These are phyloP conservation scores for Barypeithes pellucidus DNA, from an alignment of 2,888 invertebrate species.

Conservation along the genomic window DNA sequence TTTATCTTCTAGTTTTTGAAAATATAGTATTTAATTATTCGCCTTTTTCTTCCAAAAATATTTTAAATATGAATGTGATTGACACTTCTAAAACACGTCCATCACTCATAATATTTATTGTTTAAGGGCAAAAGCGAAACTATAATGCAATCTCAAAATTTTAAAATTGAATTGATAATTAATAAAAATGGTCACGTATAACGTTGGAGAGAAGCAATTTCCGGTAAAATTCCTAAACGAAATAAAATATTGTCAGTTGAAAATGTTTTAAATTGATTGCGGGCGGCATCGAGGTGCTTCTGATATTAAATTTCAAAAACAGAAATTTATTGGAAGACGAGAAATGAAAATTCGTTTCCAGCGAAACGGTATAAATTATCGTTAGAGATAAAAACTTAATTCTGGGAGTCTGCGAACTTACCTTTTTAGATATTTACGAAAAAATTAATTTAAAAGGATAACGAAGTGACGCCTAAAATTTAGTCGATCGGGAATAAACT, in stretches of 20 bases:
- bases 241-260: constrained; percentile 37
- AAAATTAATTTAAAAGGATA: too few species aligned
- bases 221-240: constrained; percentile 28
- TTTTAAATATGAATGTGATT: too few species aligned
- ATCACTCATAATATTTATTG: background rate
- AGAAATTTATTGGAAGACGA: constrained; percentile 23
- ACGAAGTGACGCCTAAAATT: too few species aligned
- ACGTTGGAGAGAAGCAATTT: constrained; percentile 34
- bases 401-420: background rate
- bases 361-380: constrained; percentile 17
- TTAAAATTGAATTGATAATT: constrained; percentile 31
- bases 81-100: too few species aligned
- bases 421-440: background rate
- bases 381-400: constrained; percentile 7
- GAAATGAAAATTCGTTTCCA: constrained; percentile 28
- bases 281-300: constrained; percentile 20
- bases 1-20: too few species aligned
- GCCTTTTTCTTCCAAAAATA: too few species aligned
- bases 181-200: constrained; percentile 40
- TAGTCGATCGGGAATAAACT: too few species aligned
- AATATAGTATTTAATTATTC: too few species aligned
- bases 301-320: constrained; percentile 34
- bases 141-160: constrained; percentile 9
- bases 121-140: constrained; percentile 1
- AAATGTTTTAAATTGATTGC: constrained; percentile 33